Conservation (phyloP, 1,140 invertebrate genomes). For the Pseudomyrmex cubaensis region DNA sequence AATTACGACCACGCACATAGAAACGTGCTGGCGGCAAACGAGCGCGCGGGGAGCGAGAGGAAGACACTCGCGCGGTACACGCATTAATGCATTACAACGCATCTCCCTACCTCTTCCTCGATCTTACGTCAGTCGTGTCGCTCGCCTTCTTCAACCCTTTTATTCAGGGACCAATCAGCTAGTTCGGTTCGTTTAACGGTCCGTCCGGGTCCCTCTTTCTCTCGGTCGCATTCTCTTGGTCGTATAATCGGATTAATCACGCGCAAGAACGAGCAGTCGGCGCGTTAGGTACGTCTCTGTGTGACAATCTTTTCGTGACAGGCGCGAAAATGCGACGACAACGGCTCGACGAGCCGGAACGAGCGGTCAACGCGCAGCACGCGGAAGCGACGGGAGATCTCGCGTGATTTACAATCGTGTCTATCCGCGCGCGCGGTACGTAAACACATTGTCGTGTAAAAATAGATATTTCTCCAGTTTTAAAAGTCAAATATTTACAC, state of each 20-base stretch:
- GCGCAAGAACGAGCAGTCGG: constrained; percentile 3
- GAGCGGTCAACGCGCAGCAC: background rate
- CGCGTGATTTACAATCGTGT: constrained; percentile 21
- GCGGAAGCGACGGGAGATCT: background rate
- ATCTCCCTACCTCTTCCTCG: background rate
- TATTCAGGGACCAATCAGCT: constrained; percentile 10
- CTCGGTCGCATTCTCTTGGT: background rate
- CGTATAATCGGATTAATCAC: constrained; percentile 22
- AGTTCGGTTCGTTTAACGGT: constrained; percentile 19
- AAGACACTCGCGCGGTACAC: constrained; percentile 2
- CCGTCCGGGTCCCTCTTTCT: background rate
- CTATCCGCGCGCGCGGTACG: constrained; percentile 17
- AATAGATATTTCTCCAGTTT: background rate
- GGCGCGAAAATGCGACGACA: constrained; percentile 16
- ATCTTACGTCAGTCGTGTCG: constrained; percentile 25
- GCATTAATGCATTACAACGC: constrained; percentile 16
- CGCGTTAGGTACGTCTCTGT: background rate
- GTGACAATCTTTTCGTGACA: background rate
- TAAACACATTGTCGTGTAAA: constrained; percentile 15
- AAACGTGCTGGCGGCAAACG: constrained; percentile 3
- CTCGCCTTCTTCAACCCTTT: constrained; percentile 16
- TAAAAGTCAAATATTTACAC: background rate
- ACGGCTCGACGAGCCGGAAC: constrained; percentile 6
- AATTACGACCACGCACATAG: constrained; percentile 53
- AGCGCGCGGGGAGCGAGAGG: background rate